Percentiles rank a stretch among this genome's conserved stretches.
Evolutionary conservation across 2,113 vertebrate species (phyloP).

Genomic region (Paralichthys olivaceus): DNA sequence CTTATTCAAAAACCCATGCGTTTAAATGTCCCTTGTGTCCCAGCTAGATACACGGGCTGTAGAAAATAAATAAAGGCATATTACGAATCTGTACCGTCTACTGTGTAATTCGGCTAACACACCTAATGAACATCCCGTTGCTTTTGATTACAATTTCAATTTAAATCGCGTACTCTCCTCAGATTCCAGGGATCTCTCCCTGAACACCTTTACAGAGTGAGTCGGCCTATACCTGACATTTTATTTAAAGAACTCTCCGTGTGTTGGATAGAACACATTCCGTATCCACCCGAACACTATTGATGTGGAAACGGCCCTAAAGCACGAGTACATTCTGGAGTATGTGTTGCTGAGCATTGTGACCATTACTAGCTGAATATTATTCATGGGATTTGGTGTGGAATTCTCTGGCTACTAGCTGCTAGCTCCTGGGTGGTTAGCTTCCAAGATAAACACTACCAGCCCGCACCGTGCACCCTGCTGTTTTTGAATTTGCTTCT

Average conservation of each 20-base stretch:
- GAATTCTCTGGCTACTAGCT: conserved; percentile 34
- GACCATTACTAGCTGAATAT: not conserved
- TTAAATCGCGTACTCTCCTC: not conserved
- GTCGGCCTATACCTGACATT: not conserved
- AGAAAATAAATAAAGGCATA: not conserved
- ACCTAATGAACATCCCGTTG: fast-evolving
- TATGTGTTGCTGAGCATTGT: not conserved
- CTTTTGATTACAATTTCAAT: not conserved
- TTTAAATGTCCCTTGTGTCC: not conserved
- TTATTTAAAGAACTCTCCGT: fast-evolving
- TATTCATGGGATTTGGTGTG: conserved; percentile 29
- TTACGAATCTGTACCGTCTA: not conserved
- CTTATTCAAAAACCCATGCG: not conserved
- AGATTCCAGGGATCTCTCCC: not conserved
- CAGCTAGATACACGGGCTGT: fast-evolving
- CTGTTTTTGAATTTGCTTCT: not conserved
- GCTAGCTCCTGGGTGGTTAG: conserved; percentile 47
- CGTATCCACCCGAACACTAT: not conserved
- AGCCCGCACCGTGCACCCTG: not conserved
- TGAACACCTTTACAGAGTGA: too few species aligned
- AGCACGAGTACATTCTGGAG: not conserved
- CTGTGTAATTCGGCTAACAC: conserved; percentile 25
- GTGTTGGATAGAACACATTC: not conserved
- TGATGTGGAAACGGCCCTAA: not conserved
- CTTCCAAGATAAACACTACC: not conserved